phyloP scores from a whole-genome alignment of 2,888 invertebrate genomes.

The Agrotis puta region DNA sequence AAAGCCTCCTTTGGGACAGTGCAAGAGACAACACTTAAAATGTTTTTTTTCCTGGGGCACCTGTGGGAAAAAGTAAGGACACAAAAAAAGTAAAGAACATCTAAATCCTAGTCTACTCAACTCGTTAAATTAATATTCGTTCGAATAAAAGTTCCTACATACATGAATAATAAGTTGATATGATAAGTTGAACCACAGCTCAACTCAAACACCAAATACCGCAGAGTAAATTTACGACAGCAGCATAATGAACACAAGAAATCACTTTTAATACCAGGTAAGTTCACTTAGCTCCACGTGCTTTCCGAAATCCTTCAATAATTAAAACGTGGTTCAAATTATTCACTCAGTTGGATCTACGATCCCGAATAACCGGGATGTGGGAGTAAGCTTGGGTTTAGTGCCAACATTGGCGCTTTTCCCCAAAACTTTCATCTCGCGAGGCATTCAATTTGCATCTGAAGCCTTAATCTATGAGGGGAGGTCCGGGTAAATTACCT shows the following conservation, averaged over 20 bases:
- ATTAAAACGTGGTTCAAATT: constrained; percentile 79
- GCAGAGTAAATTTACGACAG: constrained; percentile 13
- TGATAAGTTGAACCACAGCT: not conserved
- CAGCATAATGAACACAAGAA: constrained; percentile 53
- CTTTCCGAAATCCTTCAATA: constrained; percentile 70
- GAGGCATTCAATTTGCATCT: constrained; percentile 84
- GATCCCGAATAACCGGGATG: constrained; percentile 68
- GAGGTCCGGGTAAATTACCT: constrained; percentile 59
- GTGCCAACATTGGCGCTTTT: constrained; percentile 65
- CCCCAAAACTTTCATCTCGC: constrained; percentile 76
- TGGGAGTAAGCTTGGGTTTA: constrained; percentile 70
- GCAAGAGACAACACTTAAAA: too few species aligned
- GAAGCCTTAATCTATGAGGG: constrained; percentile 77
- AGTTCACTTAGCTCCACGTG: constrained; percentile 54
- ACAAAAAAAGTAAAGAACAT: not conserved
- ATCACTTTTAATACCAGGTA: constrained; percentile 61
- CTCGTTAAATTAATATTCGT: not conserved
- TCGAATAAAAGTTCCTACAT: constrained; percentile 5
- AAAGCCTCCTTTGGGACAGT: too few species aligned
- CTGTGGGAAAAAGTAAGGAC: too few species aligned
- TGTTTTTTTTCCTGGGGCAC: not conserved
- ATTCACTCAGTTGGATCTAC: constrained; percentile 72
- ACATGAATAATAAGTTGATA: constrained; percentile 4
- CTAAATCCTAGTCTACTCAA: not conserved
- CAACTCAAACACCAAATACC: constrained; percentile 21